Evolutionary conservation across 2,797 vertebrate species (phyloP).

Genomic region (Naso thynnoides): DNA sequence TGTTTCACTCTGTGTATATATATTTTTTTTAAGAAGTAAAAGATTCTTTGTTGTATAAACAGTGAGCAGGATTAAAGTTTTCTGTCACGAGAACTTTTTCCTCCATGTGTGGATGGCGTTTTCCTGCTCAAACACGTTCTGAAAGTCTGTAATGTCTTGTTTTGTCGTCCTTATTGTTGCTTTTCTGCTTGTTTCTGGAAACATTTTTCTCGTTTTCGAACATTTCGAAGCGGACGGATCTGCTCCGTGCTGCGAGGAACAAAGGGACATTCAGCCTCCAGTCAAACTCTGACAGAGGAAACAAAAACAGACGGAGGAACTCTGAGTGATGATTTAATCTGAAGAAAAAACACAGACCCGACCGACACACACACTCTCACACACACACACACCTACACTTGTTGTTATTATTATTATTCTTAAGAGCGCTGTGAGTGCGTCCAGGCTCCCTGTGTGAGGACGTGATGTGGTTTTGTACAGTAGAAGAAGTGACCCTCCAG

Average conservation of each 20-base stretch:
- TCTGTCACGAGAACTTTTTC: not conserved
- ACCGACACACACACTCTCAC: not conserved
- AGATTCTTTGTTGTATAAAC: not conserved
- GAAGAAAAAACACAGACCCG: not conserved
- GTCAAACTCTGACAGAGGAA: not conserved
- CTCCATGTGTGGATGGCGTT: too few relatives aligned
- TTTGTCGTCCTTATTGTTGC: not conserved
- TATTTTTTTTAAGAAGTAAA: not conserved
- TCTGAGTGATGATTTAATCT: not conserved
- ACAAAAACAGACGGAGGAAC: too few relatives aligned
- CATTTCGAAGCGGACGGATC: not conserved
- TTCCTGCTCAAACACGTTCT: not conserved
- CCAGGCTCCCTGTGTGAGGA: conserved; percentile 31
- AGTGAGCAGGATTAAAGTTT: not conserved
- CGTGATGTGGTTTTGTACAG: conserved; percentile 44
- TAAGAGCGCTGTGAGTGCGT: conserved; percentile 14
- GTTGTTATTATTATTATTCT: not conserved
- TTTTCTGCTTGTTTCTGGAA: conserved; percentile 1
- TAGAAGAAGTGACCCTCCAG: conserved; percentile 20
- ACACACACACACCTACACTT: not conserved
- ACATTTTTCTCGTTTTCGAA: not conserved
- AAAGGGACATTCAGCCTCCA: not conserved
- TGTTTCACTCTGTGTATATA: not conserved
- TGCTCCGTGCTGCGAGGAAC: conserved; percentile 12
- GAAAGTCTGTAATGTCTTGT: not conserved